Evolutionary conservation across 2,888 invertebrate genomes (phyloP), one percentile per base, ranked within the genome.

Genomic region (Fragum fragum): DNA sequence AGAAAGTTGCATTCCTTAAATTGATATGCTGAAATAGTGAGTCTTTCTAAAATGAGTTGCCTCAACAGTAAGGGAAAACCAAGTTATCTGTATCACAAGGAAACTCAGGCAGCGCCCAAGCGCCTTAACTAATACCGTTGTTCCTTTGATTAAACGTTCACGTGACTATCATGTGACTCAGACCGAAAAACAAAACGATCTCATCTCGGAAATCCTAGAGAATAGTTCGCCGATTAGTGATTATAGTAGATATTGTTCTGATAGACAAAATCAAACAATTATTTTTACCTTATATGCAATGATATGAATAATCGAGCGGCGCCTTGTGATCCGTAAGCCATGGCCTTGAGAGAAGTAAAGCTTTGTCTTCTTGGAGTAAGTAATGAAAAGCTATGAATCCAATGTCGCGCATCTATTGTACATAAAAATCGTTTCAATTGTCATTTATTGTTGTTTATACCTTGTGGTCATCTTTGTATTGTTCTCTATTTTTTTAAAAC

Each of bases 281-380:
- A 16, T 29, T 9, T 29, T 3, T 7, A 61, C 61, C 16, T 29
- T 29, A 1, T 2, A 61, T 61, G 21, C 16, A 0, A 21, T 55
- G 21, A 55, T 55, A 21, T n/a, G 23, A n/a, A n/a, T n/a, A n/a
- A n/a, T n/a, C n/a, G n/a, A n/a, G n/a, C n/a, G n/a, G n/a, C n/a
- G n/a, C n/a, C n/a, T n/a, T 55, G n/a, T 7, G 21, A 55, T 11
- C n/a, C n/a, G 7, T 23, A 23, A 47, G 28, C 11, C 6, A 73
- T 73, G 73, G 59, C 73, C 1, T 21, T 73, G 16, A 32, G 73
- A 28, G 73, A 73, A 42, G 73, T 73, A 9, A 73, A 73, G 57
- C 59, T 73, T 16, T 73, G 73, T 61, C 42, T 73, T 14, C 73
- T 73, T 61, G 73, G 73, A 26, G 69, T 70, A 28, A 70, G 69